Base-by-base conservation (phyloP, 2,888 invertebrate genomes). In the Mesorhabditis belari region DNA sequence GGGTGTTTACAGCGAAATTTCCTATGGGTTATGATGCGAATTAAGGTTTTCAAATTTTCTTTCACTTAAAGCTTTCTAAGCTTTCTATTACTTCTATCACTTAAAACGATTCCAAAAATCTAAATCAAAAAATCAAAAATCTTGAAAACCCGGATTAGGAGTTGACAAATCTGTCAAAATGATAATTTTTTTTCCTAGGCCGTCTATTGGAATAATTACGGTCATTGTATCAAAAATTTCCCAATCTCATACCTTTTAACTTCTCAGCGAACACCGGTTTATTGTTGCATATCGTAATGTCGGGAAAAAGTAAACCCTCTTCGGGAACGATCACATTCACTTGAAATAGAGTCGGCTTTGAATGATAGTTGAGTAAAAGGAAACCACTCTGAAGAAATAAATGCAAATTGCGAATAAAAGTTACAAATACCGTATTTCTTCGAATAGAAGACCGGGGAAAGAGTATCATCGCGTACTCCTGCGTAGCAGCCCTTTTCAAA, bases 341-440 rank as follows among this genome's bases (percentile, higher is more conserved):
- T 63, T 75, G 75, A 21, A 73, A 71, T 4, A 75, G 51, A 5
- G 75, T 75, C 3, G 75, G 75, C 49, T 73, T 73, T 5, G 67
- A 62, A 60, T 75, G 71, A 60, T 74, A 75, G 27, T 69, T 65
- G n/a, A 67, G 58, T 3, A 75, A 55, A 12, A 75, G 60, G 52
- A 69, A 69, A 2, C 74, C 74, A 52, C 74, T 70, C 75, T 75
- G 57, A 58, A 66, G 59, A 26, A 17, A 17, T 24, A 25, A 26
- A 26, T 53, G n/a, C 6, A 4, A 57, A 58, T 51, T 27, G n/a
- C n/a, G n/a, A n/a, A n/a, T 19, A 24, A 4, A 28, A 27, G 49
- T 49, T 44, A n/a, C 28, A 6, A 5, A 5, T 17, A 27, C 19
- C 27, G 55, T 5, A 28, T 25, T 28, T 19, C n/a, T n/a, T n/a